Evolutionary conservation across 2,888 invertebrate genomes (phyloP), one percentile per base, ranked within the genome.

Genomic region (Eupithecia pulchellata): DNA sequence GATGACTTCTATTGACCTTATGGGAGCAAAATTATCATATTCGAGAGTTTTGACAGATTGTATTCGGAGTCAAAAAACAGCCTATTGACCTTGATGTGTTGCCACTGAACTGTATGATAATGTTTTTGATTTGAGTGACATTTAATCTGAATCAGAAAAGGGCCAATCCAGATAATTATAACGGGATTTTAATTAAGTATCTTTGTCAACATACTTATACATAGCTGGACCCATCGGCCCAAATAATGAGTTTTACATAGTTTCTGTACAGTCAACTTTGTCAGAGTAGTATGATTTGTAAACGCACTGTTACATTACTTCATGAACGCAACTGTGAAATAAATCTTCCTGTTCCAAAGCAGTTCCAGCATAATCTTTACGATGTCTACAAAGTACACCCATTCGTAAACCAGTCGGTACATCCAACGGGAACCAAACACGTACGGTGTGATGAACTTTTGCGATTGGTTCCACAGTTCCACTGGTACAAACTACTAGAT

Each of bases 401-500:
- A 68, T 61, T 52, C 58, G 68, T 47, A 58, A 61, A 60, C 34
- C 55, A 27, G 72, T 71, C 73, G 64, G 74, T 73, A 69, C 71
- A 71, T 32, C 70, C 64, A 77, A 77, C 74, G 76, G 77, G 78
- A 77, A 74, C 68, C 65, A 64, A 72, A 69, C 74, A 66, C 71
- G 52, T 52, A 73, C 62, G 67, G 78, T 77, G 76, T 79, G 79
- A 77, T 76, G 77, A 76, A 77, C 77, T 77, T 76, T 71, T 61
- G 69, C 76, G 74, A 77, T 77, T 77, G 66, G 77, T 71, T 74
- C 68, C 76, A 75, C 71, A 69, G 68, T 66, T 60, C 34, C 34
- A 71, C 72, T 71, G 63, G 1, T 61, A 75, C 63, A 57, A 30
- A 71, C 74, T 75, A 77, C 30, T 30, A 36, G 58, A 29, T 72